A percentile compares a stretch with the other conserved stretches of the same genome.
These are phyloP conservation scores for Suricata suricatta DNA, from an alignment of 2,113 vertebrate species.

Conservation along the genomic window DNA sequence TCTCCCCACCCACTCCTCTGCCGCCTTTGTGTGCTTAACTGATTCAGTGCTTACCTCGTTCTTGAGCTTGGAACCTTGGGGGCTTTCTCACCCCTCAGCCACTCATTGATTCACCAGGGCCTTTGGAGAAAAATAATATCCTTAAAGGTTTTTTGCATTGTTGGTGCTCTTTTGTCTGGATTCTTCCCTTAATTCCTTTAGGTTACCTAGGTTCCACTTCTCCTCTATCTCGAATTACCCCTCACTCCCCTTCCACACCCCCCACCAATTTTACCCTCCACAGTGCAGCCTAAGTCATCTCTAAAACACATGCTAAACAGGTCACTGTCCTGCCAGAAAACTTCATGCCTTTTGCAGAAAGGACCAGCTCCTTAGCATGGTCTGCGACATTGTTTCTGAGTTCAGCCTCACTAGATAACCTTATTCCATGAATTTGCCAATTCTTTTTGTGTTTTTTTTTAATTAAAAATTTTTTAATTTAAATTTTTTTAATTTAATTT, in stretches of 20 bases:
- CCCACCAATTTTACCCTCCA: neutral
- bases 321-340: neutral
- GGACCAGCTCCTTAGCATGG: neutral
- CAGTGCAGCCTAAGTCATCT: neutral
- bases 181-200: neutral
- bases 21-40: neutral
- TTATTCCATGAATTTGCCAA: neutral
- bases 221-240: neutral
- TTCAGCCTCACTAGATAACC: neutral
- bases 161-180: neutral
- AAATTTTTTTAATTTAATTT: neutral
- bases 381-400: neutral
- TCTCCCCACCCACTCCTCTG: neutral
- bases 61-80: neutral
- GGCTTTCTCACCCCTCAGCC: neutral
- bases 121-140: neutral
- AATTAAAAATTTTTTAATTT: neutral
- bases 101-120: neutral
- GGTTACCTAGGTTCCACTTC: neutral
- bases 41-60: neutral
- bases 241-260: fast-evolving
- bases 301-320: neutral
- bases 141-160: neutral
- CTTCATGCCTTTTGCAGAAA: neutral
- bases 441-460: neutral